These are phyloP conservation scores for Gephyroberyx darwinii DNA, from an alignment of 2,797 vertebrate genomes.

Conservation along the genomic window DNA sequence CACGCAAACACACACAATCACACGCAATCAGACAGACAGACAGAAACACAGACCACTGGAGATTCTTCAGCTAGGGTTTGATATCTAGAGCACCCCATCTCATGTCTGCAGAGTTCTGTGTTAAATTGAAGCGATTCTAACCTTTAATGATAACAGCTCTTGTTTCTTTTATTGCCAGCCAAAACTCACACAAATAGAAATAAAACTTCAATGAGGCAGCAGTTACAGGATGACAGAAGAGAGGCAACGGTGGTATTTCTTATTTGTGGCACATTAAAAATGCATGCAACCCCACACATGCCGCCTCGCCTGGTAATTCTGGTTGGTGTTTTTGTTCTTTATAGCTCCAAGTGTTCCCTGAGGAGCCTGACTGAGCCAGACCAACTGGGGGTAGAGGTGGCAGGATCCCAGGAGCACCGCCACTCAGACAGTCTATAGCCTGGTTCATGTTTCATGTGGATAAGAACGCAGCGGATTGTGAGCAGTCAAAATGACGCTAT, in stretches of 20 bases:
- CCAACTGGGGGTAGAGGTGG: constrained; percentile 62
- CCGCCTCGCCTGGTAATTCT: constrained; percentile 69
- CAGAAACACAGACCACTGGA: constrained; percentile 22
- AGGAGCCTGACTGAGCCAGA: constrained; percentile 65
- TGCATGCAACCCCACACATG: constrained; percentile 73
- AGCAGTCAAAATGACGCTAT: constrained; percentile 40
- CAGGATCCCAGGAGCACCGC: constrained; percentile 54
- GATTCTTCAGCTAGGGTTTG: constrained; percentile 37
- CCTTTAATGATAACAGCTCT: constrained; percentile 54
- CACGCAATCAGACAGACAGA: constrained; percentile 9
- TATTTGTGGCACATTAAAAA: constrained; percentile 80
- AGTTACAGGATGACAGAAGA: constrained; percentile 46
- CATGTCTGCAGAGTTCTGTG: constrained; percentile 44
- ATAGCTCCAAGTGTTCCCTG: constrained; percentile 70
- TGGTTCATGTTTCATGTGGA: constrained; percentile 32
- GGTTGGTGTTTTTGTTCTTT: constrained; percentile 77
- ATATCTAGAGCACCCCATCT: constrained; percentile 52
- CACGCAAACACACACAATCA: constrained; percentile 14
- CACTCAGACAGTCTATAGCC: constrained; percentile 21
- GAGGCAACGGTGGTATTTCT: constrained; percentile 65
- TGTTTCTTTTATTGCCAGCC: constrained; percentile 51
- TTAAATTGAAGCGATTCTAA: constrained; percentile 64
- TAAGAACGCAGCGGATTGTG: constrained; percentile 13
- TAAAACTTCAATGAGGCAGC: constrained; percentile 61
- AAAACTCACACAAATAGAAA: constrained; percentile 66